These are phyloP conservation scores for Oncorhynchus keta DNA, from an alignment of 2,113 vertebrate species.

Conservation along the genomic window DNA sequence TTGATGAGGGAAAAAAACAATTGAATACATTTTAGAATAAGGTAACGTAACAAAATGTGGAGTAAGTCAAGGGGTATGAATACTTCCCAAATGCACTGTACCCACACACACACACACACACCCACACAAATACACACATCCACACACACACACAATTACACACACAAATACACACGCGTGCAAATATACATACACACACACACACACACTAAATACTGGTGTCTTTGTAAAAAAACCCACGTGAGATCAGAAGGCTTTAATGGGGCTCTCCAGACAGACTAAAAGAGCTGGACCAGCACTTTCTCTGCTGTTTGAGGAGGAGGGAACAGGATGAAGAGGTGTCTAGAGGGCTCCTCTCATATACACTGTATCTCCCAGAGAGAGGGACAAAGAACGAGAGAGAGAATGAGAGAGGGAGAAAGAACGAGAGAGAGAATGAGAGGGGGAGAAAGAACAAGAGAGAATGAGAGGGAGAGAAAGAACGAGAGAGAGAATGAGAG, in stretches of 20 bases:
- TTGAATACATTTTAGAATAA: too few species aligned
- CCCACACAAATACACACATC: too few species aligned
- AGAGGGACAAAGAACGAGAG: not conserved
- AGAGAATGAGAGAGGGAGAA: not conserved
- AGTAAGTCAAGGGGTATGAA: too few species aligned
- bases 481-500: too few species aligned
- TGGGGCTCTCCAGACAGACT: constrained; percentile 20
- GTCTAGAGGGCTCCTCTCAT: constrained; percentile 12
- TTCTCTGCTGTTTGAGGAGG: constrained; percentile 21
- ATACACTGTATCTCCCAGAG: not conserved
- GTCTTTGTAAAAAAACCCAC: not conserved
- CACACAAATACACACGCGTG: too few species aligned
- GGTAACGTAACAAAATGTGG: too few species aligned
- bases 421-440: constrained; percentile 1
- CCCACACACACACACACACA: too few species aligned
- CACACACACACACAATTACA: too few species aligned
- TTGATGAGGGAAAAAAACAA: too few species aligned
- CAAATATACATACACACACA: not conserved
- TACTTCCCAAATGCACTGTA: too few species aligned
- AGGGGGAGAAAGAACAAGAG: not conserved
- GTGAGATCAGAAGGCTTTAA: constrained; percentile 26
- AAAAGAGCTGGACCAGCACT: constrained; percentile 32
- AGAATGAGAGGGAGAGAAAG: not conserved
- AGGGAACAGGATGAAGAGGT: constrained; percentile 26
- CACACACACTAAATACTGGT: too few species aligned